phyloP scores from a whole-genome alignment of 2,797 vertebrate genomes.

The Phyllotis vaccarum region DNA sequence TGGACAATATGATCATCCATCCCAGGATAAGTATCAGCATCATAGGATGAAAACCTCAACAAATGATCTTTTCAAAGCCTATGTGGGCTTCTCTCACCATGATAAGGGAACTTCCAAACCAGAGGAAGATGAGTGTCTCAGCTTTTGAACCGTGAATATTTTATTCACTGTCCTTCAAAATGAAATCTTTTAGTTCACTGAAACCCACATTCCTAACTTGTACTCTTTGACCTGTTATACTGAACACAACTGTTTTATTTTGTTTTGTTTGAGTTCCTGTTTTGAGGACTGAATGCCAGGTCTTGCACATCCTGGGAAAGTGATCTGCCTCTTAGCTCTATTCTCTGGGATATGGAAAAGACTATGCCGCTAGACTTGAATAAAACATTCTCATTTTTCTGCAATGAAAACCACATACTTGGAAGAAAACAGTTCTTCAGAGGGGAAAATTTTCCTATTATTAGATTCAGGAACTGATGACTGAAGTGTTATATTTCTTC shows the following conservation, averaged over 20 bases:
- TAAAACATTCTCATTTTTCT: slow-evolving; percentile 47
- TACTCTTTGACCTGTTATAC: not conserved
- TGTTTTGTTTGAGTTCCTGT: not conserved
- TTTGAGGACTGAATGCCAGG: not conserved
- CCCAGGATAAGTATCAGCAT: not conserved
- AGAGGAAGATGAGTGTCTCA: not conserved
- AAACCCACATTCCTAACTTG: not conserved
- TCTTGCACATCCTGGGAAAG: not conserved
- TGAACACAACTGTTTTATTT: not conserved
- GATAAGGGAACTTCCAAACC: not conserved
- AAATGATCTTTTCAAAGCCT: not conserved
- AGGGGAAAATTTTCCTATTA: slow-evolving; percentile 69
- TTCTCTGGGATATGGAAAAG: not conserved
- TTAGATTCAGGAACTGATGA: slow-evolving; percentile 46
- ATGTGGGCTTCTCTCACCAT: not conserved
- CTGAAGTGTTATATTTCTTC: slow-evolving; percentile 63
- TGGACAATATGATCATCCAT: not conserved
- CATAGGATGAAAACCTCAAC: slow-evolving; percentile 1
- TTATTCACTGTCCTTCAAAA: not conserved
- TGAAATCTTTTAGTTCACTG: not conserved
- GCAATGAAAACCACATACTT: slow-evolving; percentile 16
- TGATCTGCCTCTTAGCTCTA: not conserved
- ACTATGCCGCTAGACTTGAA: not conserved
- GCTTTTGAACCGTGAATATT: not conserved
- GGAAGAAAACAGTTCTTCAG: slow-evolving; percentile 19